phyloP scores from a whole-genome alignment of 1,140 invertebrate species.

The Heliconius eleuchia region DNA sequence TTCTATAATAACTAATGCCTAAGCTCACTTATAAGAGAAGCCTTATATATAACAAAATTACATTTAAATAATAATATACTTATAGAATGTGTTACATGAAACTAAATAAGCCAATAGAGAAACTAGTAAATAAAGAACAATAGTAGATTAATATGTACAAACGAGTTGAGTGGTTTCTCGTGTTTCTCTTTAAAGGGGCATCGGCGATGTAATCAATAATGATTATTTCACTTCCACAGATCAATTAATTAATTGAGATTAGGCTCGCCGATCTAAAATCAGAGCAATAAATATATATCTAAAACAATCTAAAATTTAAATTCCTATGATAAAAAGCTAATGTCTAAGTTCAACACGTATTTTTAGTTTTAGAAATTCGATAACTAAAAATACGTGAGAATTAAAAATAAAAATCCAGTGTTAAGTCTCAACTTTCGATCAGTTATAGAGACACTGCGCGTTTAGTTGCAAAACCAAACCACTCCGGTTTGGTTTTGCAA shows the following conservation, averaged over 20 bases:
- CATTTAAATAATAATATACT: not conserved
- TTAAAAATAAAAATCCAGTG: too few species aligned
- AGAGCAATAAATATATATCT: not conserved
- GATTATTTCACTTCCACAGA: conserved; percentile 44
- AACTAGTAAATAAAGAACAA: conserved; percentile 33
- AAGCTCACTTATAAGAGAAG: not conserved
- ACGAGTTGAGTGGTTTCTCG: conserved; percentile 55
- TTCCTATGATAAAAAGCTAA: not conserved
- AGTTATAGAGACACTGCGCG: too few species aligned
- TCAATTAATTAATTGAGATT: conserved; percentile 42
- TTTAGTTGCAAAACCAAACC: too few species aligned
- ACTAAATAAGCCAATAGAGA: conserved; percentile 5
- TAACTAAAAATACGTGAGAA: too few species aligned
- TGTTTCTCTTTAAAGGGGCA: conserved; percentile 52
- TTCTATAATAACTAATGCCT: not conserved
- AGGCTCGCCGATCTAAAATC: not conserved
- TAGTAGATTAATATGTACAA: conserved; percentile 38
- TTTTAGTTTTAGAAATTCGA: too few species aligned
- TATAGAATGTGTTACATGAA: not conserved
- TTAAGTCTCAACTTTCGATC: too few species aligned
- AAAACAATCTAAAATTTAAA: not conserved
- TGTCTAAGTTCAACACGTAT: too few species aligned
- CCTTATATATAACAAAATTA: not conserved
- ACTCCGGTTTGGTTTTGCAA: too few species aligned
- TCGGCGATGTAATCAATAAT: conserved; percentile 51